A percentile compares a stretch with the other conserved stretches of the same genome.
These are phyloP conservation scores for Helleia helle DNA, from an alignment of 2,888 invertebrate genomes.

Conservation along the genomic window DNA sequence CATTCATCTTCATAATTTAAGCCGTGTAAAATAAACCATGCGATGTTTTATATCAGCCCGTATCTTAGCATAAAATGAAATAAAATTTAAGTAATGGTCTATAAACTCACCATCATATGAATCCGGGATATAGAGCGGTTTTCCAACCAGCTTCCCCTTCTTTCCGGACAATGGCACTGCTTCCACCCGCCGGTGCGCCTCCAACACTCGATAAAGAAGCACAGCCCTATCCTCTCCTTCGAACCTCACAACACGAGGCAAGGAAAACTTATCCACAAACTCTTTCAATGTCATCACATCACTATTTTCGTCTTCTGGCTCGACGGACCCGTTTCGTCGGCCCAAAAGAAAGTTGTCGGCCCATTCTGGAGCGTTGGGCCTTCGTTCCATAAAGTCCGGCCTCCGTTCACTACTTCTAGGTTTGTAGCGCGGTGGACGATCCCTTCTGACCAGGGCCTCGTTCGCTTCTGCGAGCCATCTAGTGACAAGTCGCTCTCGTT, in stretches of 20 bases:
- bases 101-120: constrained; percentile 77
- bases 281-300: constrained; percentile 69
- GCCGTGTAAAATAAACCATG: too few relatives aligned
- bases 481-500: constrained; percentile 61
- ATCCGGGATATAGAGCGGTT: constrained; percentile 77
- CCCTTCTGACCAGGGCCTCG: constrained; percentile 58
- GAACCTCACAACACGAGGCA: constrained; percentile 75
- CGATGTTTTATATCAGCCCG: too few relatives aligned
- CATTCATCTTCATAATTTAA: too few relatives aligned
- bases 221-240: constrained; percentile 74
- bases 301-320: constrained; percentile 60
- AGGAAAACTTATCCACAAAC: constrained; percentile 75
- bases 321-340: constrained; percentile 52
- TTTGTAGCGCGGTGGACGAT: constrained; percentile 60
- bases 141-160: constrained; percentile 73
- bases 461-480: constrained; percentile 69
- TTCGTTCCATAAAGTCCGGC: constrained; percentile 55
- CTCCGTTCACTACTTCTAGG: constrained; percentile 64
- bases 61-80: too few relatives aligned
- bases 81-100: too few relatives aligned
- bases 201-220: constrained; percentile 76
- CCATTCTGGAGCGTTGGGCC: constrained; percentile 57
- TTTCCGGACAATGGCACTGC: constrained; percentile 73
- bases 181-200: constrained; percentile 76
- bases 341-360: constrained; percentile 60